Evolutionary conservation across 2,113 vertebrate species (phyloP).

Genomic region (Trachemys scripta): DNA sequence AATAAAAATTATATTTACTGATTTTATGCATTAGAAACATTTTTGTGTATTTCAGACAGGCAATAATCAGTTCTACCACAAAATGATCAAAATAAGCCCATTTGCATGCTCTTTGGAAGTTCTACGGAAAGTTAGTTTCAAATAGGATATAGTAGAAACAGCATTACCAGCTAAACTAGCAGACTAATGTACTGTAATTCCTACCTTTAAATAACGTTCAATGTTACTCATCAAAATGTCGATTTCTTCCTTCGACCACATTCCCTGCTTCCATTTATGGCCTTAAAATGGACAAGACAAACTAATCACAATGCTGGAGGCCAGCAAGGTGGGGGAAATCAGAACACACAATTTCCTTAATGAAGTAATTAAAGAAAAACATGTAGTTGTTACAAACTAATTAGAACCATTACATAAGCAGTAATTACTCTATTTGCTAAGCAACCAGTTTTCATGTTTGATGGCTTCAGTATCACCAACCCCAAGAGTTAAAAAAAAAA

Average conservation of each 20-base stretch:
- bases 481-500: background rate
- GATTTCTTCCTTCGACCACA: conserved; percentile 99
- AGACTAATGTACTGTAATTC: conserved; percentile 13
- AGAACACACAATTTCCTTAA: background rate
- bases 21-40: background rate
- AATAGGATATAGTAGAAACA: background rate
- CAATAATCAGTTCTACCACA: background rate
- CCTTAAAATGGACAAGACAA: conserved; percentile 82
- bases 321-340: background rate
- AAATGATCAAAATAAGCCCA: background rate
- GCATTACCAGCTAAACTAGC: background rate
- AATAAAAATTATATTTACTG: background rate
- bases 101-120: background rate
- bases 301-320: conserved; percentile 13
- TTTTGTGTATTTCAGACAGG: background rate
- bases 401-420: conserved; percentile 5
- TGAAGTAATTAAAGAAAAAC: background rate
- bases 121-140: background rate
- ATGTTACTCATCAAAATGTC: conserved; percentile 98
- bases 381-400: background rate
- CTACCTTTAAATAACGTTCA: conserved; percentile 95
- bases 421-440: background rate
- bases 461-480: background rate
- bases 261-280: conserved; percentile 99
- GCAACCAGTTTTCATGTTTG: background rate